Evolutionary conservation across 1,140 invertebrate genomes (phyloP), one percentile per base, ranked within the genome.

Genomic region (Diuraphis noxia): DNA sequence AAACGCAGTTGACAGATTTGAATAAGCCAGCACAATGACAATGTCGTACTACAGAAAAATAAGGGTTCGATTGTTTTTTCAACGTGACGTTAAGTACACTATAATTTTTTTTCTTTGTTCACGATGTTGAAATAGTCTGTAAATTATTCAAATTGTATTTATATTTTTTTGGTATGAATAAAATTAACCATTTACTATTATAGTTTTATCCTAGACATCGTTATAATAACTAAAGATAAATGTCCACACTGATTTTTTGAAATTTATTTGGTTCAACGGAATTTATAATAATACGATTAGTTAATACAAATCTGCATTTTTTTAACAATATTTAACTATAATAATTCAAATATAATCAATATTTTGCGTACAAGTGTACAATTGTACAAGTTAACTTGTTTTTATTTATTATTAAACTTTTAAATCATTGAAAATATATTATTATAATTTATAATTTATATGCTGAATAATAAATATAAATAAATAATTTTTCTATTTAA

Each of bases 101-200:
- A 72, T 72, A 72, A n/a, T 63, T 63, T n/a, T 72, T n/a, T 72
- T 72, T 56, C 30, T 52, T 63, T 30, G 0, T 56, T 63, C 25
- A 4, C 13, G 5, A 72, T n/a, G 17, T n/a, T 19, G 13, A 72
- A 72, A 72, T 17, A 17, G 56, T n/a, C 13, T 5, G 30, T n/a
- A 72, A 72, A 72, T 72, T 72, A 72, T 72, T 72, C 56, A 72
- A 72, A 72, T 72, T 72, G 13, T 72, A 72, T n/a, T 72, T 72
- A 13, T n/a, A n/a, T n/a, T n/a, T 72, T 72, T n/a, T 72, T 5
- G 30, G 56, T 5, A 4, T 13, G 10, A 0, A n/a, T 19, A 72
- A 72, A 72, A n/a, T 72, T 17, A n/a, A 72, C n/a, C n/a, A n/a
- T 72, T 72, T n/a, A 17, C 56, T 34, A 72, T 72, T n/a, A 72